These are phyloP conservation scores for Stenchaetothrips biformis DNA, from an alignment of 2,888 invertebrate genomes.

Conservation along the genomic window DNA sequence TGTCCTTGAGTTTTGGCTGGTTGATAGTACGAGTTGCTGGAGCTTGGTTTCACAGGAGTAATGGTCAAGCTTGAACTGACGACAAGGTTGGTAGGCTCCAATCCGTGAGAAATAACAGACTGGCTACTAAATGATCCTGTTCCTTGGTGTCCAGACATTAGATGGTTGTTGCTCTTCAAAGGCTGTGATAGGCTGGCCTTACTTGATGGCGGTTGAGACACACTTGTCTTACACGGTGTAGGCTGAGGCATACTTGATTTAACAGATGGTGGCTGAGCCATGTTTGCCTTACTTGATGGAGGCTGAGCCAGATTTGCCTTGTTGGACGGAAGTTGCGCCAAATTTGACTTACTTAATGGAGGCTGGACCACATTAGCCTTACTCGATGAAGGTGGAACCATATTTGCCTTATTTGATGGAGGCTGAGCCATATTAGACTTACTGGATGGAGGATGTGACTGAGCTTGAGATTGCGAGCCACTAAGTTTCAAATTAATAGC, in stretches of 20 bases:
- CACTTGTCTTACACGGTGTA: neutral
- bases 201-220: neutral
- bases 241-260: too few relatives aligned
- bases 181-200: neutral
- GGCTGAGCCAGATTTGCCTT: neutral
- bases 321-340: neutral
- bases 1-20: neutral
- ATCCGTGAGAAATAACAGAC: neutral
- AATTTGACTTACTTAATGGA: neutral
- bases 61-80: constrained; percentile 13
- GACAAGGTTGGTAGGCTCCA: neutral
- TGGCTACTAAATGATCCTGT: neutral
- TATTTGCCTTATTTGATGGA: neutral
- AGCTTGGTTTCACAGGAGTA: constrained; percentile 3
- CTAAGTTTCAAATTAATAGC: neutral
- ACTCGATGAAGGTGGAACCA: too few relatives aligned
- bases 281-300: neutral
- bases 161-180: neutral
- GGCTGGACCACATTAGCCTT: too few relatives aligned
- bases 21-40: neutral
- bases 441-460: neutral
- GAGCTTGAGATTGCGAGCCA: neutral
- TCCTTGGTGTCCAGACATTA: neutral
- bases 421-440: neutral
- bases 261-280: neutral